These are phyloP conservation scores for Phaethon lepturus DNA, from an alignment of 2,113 vertebrate species.

Conservation along the genomic window DNA sequence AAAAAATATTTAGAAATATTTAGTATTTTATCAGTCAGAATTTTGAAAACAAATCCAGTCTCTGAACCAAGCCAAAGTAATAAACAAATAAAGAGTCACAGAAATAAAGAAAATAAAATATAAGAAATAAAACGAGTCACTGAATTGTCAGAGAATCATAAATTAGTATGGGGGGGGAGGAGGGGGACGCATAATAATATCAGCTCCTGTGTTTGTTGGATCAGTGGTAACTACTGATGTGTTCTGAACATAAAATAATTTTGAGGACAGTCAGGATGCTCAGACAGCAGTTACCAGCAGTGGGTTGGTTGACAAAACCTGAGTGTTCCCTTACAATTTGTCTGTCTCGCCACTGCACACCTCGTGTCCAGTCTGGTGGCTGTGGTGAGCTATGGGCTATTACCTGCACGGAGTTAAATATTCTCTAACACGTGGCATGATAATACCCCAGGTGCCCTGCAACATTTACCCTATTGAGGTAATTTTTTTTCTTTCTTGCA, in stretches of 20 bases:
- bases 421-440: not conserved
- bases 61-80: not conserved
- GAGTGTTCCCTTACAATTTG: rapidly evolving
- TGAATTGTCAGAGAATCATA: not conserved
- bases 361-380: not conserved
- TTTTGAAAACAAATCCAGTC: not conserved
- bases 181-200: not conserved
- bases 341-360: not conserved
- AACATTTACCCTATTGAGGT: not conserved
- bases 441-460: not conserved
- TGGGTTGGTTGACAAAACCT: not conserved
- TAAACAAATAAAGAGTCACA: not conserved
- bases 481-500: not conserved
- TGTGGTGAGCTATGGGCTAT: not conserved
- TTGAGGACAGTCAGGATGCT: not conserved
- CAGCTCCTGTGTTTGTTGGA: not conserved
- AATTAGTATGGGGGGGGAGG: not conserved
- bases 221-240: not conserved
- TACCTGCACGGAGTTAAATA: not conserved
- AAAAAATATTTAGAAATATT: not conserved
- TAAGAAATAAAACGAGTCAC: not conserved
- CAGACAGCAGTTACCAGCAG: not conserved
- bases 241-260: not conserved
- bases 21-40: not conserved
- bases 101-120: not conserved